These are phyloP conservation scores for Osmerus mordax DNA, from an alignment of 2,113 vertebrate genomes.

Conservation along the genomic window DNA sequence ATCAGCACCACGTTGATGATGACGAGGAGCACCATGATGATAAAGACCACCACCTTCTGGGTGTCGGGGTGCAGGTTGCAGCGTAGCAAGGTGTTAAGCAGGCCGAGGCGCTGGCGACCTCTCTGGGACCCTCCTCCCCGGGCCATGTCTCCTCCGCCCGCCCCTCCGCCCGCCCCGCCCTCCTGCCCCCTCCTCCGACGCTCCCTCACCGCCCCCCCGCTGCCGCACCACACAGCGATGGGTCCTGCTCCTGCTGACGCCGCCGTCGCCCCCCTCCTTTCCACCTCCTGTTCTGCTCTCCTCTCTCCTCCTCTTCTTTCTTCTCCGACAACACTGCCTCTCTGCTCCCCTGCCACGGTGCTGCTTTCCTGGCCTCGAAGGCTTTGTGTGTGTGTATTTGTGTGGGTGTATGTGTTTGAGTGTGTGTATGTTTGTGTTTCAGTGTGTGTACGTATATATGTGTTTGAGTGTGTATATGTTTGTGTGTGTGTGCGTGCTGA, in stretches of 20 bases:
- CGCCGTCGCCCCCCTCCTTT: slow-evolving; percentile 24
- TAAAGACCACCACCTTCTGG: slow-evolving; percentile 89
- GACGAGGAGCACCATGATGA: slow-evolving; percentile 94
- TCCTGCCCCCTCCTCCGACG: slow-evolving; percentile 30
- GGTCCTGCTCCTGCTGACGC: slow-evolving; percentile 20
- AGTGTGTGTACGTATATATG: slow-evolving; percentile 15
- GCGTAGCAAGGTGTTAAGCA: slow-evolving; percentile 80
- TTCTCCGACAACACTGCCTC: neutral
- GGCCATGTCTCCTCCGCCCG: slow-evolving; percentile 47
- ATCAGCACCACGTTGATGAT: slow-evolving; percentile 96
- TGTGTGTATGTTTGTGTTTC: neutral
- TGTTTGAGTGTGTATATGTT: slow-evolving; percentile 10
- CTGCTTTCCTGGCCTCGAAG: slow-evolving; percentile 1
- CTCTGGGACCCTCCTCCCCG: slow-evolving; percentile 75
- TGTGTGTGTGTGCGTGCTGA: slow-evolving; percentile 1
- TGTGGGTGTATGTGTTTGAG: slow-evolving; percentile 5
- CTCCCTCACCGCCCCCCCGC: slow-evolving; percentile 44
- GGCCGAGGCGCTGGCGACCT: slow-evolving; percentile 74
- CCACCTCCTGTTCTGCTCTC: slow-evolving; percentile 15
- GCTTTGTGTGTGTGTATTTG: slow-evolving; percentile 3
- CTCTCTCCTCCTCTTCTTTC: neutral
- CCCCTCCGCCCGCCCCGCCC: slow-evolving; percentile 21
- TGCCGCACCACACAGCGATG: slow-evolving; percentile 55
- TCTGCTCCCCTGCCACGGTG: neutral
- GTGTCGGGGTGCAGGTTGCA: slow-evolving; percentile 95